These are phyloP conservation scores for Ectropis grisescens DNA, from an alignment of 1,140 invertebrate species.

Conservation along the genomic window DNA sequence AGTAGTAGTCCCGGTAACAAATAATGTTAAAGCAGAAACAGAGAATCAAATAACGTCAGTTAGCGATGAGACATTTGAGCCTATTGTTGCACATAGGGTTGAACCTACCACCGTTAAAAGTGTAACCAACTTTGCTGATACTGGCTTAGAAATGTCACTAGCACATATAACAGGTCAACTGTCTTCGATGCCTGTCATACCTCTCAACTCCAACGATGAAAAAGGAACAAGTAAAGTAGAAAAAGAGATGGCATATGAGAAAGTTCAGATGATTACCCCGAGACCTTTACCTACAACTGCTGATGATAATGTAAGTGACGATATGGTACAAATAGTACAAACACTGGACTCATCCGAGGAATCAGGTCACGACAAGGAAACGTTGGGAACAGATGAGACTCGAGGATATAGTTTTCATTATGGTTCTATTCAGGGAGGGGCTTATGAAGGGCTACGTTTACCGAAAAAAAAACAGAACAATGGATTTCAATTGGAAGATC, in stretches of 20 bases:
- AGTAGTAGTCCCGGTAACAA: slow-evolving; percentile 2
- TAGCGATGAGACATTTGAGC: slow-evolving; percentile 9
- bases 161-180: slow-evolving; percentile 66
- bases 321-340: slow-evolving; percentile 54
- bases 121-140: slow-evolving; percentile 53
- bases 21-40: no score
- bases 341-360: slow-evolving; percentile 46
- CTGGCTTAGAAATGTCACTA: slow-evolving; percentile 60
- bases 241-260: slow-evolving; percentile 21
- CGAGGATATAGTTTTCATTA: slow-evolving; percentile 13
- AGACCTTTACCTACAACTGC: slow-evolving; percentile 38
- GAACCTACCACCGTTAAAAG: slow-evolving; percentile 33
- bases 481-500: slow-evolving; percentile 41
- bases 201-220: slow-evolving; percentile 26
- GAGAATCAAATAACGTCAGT: slow-evolving; percentile 20
- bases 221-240: no score
- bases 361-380: slow-evolving; percentile 21
- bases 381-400: slow-evolving; percentile 27
- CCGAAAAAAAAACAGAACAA: slow-evolving; percentile 44
- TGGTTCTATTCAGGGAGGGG: slow-evolving; percentile 10
- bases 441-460: slow-evolving; percentile 28
- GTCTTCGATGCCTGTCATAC: slow-evolving; percentile 52
- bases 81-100: background rate
- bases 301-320: slow-evolving; percentile 31
- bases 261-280: slow-evolving; percentile 49